Conservation (phyloP, 2,797 vertebrate genomes). For the Anguilla pacifica region DNA sequence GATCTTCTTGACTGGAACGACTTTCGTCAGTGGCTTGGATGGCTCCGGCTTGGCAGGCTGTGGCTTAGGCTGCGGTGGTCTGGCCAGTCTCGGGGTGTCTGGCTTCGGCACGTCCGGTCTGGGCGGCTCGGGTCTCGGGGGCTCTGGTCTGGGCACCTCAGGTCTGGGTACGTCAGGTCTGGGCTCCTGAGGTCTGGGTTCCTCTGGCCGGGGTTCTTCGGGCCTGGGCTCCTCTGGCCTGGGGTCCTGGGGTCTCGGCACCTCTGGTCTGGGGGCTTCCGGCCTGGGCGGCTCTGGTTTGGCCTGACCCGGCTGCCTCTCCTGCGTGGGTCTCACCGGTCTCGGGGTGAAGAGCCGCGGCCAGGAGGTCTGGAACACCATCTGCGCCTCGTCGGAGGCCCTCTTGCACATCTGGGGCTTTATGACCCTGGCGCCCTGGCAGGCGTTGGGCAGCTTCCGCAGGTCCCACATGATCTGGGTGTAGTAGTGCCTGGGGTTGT, state of each 20-base stretch:
- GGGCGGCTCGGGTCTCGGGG: neutral
- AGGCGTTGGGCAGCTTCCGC: slow-evolving; percentile 72
- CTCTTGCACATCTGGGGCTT: slow-evolving; percentile 78
- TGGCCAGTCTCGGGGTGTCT: neutral
- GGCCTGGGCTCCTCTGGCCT: slow-evolving; percentile 27
- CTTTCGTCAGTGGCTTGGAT: slow-evolving; percentile 32
- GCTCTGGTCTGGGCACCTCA: neutral
- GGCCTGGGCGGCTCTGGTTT: slow-evolving; percentile 21
- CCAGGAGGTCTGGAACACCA: slow-evolving; percentile 66
- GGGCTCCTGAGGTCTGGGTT: slow-evolving; percentile 3
- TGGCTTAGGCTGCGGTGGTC: slow-evolving; percentile 14
- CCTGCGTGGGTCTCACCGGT: slow-evolving; percentile 23
- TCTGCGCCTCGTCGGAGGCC: slow-evolving; percentile 69
- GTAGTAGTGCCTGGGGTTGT: slow-evolving; percentile 78
- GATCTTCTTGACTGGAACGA: slow-evolving; percentile 29
- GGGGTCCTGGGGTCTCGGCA: slow-evolving; percentile 5
- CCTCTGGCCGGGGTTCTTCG: slow-evolving; percentile 25
- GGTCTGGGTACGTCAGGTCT: neutral
- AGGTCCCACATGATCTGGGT: slow-evolving; percentile 75
- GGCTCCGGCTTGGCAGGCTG: slow-evolving; percentile 7
- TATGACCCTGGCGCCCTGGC: slow-evolving; percentile 62
- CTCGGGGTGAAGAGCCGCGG: slow-evolving; percentile 29
- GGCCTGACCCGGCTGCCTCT: neutral
- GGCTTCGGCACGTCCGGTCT: slow-evolving; percentile 19
- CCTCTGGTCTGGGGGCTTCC: slow-evolving; percentile 26